phyloP scores from a whole-genome alignment of 2,797 vertebrate genomes.

The Rhodeus uyekii region DNA sequence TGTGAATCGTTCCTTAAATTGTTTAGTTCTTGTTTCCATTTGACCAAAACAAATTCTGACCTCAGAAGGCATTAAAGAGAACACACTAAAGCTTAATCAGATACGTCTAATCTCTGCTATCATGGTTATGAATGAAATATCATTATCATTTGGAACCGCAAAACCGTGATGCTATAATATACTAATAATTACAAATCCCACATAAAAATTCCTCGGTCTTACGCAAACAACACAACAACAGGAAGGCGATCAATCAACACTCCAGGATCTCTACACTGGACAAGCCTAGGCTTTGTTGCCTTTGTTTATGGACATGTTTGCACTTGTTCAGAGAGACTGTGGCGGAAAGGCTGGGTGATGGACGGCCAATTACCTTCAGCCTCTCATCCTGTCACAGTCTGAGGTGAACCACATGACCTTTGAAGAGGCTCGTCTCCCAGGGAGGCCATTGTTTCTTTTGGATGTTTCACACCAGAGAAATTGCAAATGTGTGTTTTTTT shows the following conservation, averaged over 20 bases:
- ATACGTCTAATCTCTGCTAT: background rate
- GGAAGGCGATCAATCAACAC: constrained; percentile 22
- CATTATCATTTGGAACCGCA: constrained; percentile 7
- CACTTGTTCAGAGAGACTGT: constrained; percentile 37
- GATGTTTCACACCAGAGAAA: constrained; percentile 58
- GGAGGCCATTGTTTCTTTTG: constrained; percentile 57
- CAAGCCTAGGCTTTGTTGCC: constrained; percentile 35
- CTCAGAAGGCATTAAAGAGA: background rate
- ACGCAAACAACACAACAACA: constrained; percentile 32
- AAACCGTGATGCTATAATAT: background rate
- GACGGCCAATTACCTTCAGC: constrained; percentile 49
- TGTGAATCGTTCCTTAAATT: constrained; percentile 40
- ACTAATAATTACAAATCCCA: constrained; percentile 12
- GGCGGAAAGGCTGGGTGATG: constrained; percentile 38
- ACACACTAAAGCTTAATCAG: background rate
- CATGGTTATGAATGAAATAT: background rate
- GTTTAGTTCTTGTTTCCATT: constrained; percentile 36
- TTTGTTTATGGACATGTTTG: constrained; percentile 53
- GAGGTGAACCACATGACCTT: constrained; percentile 46
- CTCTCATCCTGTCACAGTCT: constrained; percentile 42
- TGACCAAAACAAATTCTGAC: constrained; percentile 42
- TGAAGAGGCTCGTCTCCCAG: constrained; percentile 52
- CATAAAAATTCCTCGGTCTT: constrained; percentile 11
- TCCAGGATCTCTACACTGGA: constrained; percentile 26
- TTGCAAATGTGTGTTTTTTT: constrained; percentile 50